phyloP scores from a whole-genome alignment of 53 echinoderm and acorn worm species.

The Paelopatides confundens region DNA sequence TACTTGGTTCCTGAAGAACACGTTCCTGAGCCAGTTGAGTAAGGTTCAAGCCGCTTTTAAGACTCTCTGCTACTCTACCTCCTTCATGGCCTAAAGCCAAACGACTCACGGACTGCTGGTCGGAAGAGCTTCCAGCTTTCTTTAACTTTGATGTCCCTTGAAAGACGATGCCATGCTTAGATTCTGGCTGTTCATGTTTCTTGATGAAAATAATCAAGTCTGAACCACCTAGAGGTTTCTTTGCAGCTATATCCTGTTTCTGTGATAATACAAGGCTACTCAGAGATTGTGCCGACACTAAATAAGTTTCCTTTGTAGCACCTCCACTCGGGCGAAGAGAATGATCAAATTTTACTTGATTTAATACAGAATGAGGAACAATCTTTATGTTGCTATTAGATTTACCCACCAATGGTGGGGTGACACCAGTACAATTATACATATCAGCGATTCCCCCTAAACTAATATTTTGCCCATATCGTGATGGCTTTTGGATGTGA shows the following conservation, averaged over 20 bases:
- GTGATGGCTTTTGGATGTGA: not conserved
- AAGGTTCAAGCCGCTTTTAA: not conserved
- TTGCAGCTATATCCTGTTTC: not conserved
- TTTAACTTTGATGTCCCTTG: not conserved
- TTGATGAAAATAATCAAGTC: not conserved
- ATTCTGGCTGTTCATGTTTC: not conserved
- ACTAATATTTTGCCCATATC: too few species aligned
- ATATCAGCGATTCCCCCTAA: too few species aligned
- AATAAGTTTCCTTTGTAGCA: not conserved
- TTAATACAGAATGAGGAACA: too few species aligned
- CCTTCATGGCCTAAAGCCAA: not conserved
- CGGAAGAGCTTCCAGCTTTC: not conserved
- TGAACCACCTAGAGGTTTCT: not conserved
- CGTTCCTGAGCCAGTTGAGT: not conserved
- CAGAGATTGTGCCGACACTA: not conserved
- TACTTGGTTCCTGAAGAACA: not conserved
- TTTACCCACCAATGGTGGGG: too few species aligned
- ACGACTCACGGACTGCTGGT: not conserved
- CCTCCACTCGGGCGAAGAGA: not conserved
- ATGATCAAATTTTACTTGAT: too few species aligned
- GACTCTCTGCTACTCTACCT: not conserved
- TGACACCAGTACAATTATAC: too few species aligned
- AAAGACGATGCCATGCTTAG: not conserved
- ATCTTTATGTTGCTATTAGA: too few species aligned
- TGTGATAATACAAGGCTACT: not conserved